Evolutionary conservation across 2,888 invertebrate genomes (phyloP).

Genomic region (Latrodectus hesperus): DNA sequence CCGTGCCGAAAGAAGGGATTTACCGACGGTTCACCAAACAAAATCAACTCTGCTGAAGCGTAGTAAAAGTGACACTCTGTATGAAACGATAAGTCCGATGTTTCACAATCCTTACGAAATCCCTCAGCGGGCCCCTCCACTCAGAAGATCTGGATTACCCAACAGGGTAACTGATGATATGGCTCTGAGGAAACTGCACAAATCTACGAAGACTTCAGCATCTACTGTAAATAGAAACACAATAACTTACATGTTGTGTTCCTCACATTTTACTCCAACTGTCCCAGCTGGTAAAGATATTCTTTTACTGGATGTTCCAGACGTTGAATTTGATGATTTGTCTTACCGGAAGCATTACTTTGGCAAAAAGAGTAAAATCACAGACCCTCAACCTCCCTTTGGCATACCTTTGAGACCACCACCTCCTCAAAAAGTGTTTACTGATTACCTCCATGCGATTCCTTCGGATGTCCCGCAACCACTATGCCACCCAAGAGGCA

Average conservation of each 20-base stretch:
- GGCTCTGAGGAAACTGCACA: constrained; percentile 77
- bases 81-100: constrained; percentile 8
- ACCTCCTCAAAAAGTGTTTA: constrained; percentile 83
- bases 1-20: constrained; percentile 84
- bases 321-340: constrained; percentile 70
- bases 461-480: constrained; percentile 72
- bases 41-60: constrained; percentile 10
- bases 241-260: constrained; percentile 68
- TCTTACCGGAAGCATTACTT: constrained; percentile 68
- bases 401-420: constrained; percentile 92
- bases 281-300: constrained; percentile 17
- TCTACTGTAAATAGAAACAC: constrained; percentile 28
- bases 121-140: constrained; percentile 72
- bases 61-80: constrained; percentile 55
- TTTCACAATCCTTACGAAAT: constrained; percentile 32
- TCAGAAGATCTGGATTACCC: constrained; percentile 77
- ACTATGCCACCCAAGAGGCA: constrained; percentile 51
- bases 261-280: constrained; percentile 68
- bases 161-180: constrained; percentile 86
- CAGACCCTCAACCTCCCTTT: constrained; percentile 90
- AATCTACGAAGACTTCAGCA: neutral
- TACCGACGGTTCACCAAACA: constrained; percentile 77
- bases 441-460: constrained; percentile 86
- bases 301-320: constrained; percentile 59
- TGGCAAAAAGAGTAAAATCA: constrained; percentile 75